A percentile compares a stretch with the other conserved stretches of the same genome.
These are phyloP conservation scores for Drosophila trichaetosa DNA, from an alignment of 2,888 invertebrate genomes.

Conservation along the genomic window DNA sequence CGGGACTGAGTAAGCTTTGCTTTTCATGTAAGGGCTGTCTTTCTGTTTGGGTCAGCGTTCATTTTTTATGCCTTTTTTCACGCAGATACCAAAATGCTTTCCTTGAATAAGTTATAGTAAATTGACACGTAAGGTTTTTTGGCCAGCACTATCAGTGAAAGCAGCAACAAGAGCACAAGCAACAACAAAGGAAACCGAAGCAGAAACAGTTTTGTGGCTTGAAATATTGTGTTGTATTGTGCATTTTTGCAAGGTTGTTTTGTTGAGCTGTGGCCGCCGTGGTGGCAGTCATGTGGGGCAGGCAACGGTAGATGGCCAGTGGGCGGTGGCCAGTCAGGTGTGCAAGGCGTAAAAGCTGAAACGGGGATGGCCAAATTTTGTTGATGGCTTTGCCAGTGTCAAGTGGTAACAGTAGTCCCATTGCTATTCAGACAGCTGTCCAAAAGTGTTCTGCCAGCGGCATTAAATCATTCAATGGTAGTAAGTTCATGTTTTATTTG, in stretches of 20 bases:
- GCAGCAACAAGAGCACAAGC: slow-evolving; percentile 13
- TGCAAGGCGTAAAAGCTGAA: slow-evolving; percentile 18
- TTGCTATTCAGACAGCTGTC: slow-evolving; percentile 12
- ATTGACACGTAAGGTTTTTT: slow-evolving; percentile 76
- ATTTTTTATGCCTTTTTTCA: slow-evolving; percentile 68
- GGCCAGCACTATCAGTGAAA: slow-evolving; percentile 64
- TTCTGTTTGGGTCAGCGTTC: slow-evolving; percentile 42
- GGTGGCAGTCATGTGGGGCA: not conserved
- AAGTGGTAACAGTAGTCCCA: slow-evolving; percentile 13
- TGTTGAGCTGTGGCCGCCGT: slow-evolving; percentile 17
- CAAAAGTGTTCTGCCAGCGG: slow-evolving; percentile 16
- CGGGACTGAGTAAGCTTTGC: slow-evolving; percentile 4
- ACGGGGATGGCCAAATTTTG: slow-evolving; percentile 33
- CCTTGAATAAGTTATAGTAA: slow-evolving; percentile 81
- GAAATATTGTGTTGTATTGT: slow-evolving; percentile 68
- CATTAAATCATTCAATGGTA: slow-evolving; percentile 51
- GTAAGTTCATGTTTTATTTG: not conserved
- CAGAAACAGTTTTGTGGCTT: slow-evolving; percentile 54
- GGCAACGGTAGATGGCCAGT: not conserved
- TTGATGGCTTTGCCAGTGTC: slow-evolving; percentile 42
- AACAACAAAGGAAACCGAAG: slow-evolving; percentile 22
- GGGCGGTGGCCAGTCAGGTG: slow-evolving; percentile 7
- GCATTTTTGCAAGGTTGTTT: slow-evolving; percentile 60
- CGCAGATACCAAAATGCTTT: slow-evolving; percentile 63
- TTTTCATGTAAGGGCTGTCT: not conserved